Evolutionary conservation across 2,888 invertebrate species (phyloP).

Genomic region (Micropterix aruncella): DNA sequence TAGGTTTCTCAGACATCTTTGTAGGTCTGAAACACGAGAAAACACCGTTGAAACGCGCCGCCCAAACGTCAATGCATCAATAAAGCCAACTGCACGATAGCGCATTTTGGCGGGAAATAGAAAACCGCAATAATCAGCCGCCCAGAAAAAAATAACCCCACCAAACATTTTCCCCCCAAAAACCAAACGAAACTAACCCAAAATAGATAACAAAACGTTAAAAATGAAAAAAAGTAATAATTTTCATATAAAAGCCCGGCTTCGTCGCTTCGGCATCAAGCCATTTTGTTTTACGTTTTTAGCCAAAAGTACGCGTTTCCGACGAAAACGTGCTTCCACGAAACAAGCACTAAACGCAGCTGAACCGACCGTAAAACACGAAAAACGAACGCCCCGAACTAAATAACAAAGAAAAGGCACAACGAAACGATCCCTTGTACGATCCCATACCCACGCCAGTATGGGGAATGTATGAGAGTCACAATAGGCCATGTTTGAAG

Average conservation of each 20-base stretch:
- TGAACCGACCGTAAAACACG: slow-evolving; percentile 36
- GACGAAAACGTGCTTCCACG: slow-evolving; percentile 30
- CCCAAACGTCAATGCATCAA: background rate
- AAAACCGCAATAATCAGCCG: slow-evolving; percentile 17
- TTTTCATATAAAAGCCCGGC: slow-evolving; percentile 33
- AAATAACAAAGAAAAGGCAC: slow-evolving; percentile 39
- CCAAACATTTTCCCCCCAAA: too few species aligned
- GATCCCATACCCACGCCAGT: slow-evolving; percentile 37
- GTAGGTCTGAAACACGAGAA: slow-evolving; percentile 20
- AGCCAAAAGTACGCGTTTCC: slow-evolving; percentile 39
- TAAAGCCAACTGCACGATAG: slow-evolving; percentile 8
- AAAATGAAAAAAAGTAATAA: slow-evolving; percentile 19
- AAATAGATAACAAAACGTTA: slow-evolving; percentile 15
- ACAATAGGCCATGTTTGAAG: slow-evolving; percentile 40
- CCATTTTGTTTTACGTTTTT: slow-evolving; percentile 43
- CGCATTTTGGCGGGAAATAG: slow-evolving; percentile 40
- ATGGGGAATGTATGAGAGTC: slow-evolving; percentile 32
- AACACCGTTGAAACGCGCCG: background rate
- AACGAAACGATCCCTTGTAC: slow-evolving; percentile 32
- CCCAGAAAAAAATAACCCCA: slow-evolving; percentile 11
- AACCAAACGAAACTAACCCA: slow-evolving; percentile 10
- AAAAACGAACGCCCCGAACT: slow-evolving; percentile 29
- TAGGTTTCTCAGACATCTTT: slow-evolving; percentile 84
- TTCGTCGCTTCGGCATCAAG: slow-evolving; percentile 33
- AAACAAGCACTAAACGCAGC: slow-evolving; percentile 28